Evolutionary conservation across 2,888 invertebrate genomes (phyloP).

Genomic region (Dorcus parallelipipedus): DNA sequence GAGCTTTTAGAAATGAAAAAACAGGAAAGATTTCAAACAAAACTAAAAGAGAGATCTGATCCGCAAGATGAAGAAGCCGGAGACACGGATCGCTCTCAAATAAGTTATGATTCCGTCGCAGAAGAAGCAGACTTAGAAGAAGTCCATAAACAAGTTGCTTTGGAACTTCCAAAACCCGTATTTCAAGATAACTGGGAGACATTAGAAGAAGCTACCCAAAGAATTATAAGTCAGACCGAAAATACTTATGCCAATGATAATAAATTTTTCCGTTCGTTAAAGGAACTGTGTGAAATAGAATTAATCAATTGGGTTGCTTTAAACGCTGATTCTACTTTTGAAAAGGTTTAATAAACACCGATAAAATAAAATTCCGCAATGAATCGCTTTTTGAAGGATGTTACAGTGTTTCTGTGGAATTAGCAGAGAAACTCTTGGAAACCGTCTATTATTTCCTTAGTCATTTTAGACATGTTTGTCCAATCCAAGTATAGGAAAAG

Average conservation of each 20-base stretch:
- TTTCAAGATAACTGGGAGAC: conserved; percentile 53
- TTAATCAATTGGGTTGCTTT: conserved; percentile 51
- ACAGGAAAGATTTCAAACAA: conserved; percentile 35
- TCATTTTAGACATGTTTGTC: conserved; percentile 62
- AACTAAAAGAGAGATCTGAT: conserved; percentile 22
- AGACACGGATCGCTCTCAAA: conserved; percentile 28
- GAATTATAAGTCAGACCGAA: conserved; percentile 50
- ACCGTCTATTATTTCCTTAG: conserved; percentile 62
- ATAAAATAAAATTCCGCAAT: conserved; percentile 48
- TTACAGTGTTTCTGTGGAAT: conserved; percentile 51
- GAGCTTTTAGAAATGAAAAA: conserved; percentile 37
- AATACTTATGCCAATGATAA: conserved; percentile 49
- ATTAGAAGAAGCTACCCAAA: conserved; percentile 49
- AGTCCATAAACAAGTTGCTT: conserved; percentile 41
- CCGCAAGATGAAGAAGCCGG: conserved; percentile 18
- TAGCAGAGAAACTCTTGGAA: conserved; percentile 56
- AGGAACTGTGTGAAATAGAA: conserved; percentile 45
- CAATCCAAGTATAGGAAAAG: conserved; percentile 58
- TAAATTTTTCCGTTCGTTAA: conserved; percentile 48
- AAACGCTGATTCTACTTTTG: conserved; percentile 45
- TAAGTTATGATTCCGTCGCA: conserved; percentile 48
- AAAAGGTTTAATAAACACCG: conserved; percentile 33
- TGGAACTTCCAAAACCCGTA: conserved; percentile 51
- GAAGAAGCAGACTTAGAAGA: conserved; percentile 53
- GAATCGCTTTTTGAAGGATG: conserved; percentile 58